Evolutionary conservation across 2,797 vertebrate genomes (phyloP).

Genomic region (Sebastes kiyomatsui): DNA sequence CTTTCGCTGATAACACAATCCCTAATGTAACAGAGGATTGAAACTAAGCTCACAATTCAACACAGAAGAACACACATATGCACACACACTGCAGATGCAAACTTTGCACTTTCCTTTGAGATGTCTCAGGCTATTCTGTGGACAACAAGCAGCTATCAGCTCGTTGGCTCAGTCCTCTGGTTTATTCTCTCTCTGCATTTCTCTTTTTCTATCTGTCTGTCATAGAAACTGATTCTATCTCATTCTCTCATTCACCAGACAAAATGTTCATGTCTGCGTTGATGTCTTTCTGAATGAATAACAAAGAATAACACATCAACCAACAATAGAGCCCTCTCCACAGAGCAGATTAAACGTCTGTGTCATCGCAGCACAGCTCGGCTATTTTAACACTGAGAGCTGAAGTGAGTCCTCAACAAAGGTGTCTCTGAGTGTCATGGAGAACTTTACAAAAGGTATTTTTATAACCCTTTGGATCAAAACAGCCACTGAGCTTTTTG

Average conservation of each 20-base stretch:
- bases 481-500: conserved; percentile 23
- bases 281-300: conserved; percentile 30
- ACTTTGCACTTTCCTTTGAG: conserved; percentile 24
- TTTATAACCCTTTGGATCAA: conserved; percentile 34
- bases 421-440: neutral
- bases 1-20: neutral
- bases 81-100: conserved; percentile 15
- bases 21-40: neutral
- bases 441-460: conserved; percentile 46
- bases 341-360: conserved; percentile 34
- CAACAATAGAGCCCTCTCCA: conserved; percentile 21
- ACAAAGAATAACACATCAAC: conserved; percentile 29
- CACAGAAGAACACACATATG: neutral
- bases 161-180: conserved; percentile 14
- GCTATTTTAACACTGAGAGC: conserved; percentile 36
- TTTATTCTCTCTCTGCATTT: conserved; percentile 7
- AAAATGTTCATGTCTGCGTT: conserved; percentile 26
- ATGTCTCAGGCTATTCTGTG: conserved; percentile 8
- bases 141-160: conserved; percentile 32
- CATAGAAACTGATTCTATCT: conserved; percentile 25
- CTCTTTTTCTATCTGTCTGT: conserved; percentile 10
- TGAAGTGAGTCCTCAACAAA: conserved; percentile 25
- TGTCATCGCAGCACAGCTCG: neutral
- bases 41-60: conserved; percentile 1
- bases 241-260: conserved; percentile 24